Percentiles rank a stretch among this genome's conserved stretches.
Conservation (phyloP, 2,797 vertebrate genomes). For the Naso thynnoides region DNA sequence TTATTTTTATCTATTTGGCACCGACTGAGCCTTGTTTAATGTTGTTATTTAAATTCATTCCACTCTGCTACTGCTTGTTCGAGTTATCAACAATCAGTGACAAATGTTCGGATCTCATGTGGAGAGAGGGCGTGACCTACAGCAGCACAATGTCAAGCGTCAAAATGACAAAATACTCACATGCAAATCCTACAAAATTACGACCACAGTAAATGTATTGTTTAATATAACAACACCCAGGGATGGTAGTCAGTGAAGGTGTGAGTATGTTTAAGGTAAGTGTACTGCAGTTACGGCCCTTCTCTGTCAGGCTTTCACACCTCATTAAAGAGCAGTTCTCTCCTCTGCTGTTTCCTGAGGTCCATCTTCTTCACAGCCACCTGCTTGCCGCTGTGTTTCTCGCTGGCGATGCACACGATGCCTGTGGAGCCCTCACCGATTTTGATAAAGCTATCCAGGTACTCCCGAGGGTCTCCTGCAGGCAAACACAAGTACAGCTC, state of each 20-base stretch:
- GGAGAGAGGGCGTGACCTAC: neutral
- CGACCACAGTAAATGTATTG: neutral
- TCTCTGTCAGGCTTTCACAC: slow-evolving; percentile 69
- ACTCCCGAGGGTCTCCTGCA: slow-evolving; percentile 93
- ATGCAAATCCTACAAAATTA: neutral
- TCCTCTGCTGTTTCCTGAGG: slow-evolving; percentile 95
- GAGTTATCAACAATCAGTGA: slow-evolving; percentile 23
- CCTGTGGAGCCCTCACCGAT: slow-evolving; percentile 98
- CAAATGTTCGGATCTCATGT: slow-evolving; percentile 11
- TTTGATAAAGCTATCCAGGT: slow-evolving; percentile 98
- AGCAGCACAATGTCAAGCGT: neutral
- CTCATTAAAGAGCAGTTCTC: slow-evolving; percentile 99
- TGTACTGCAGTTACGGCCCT: neutral
- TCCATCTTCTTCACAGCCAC: slow-evolving; percentile 99
- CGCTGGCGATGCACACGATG: slow-evolving; percentile 97
- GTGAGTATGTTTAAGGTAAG: neutral
- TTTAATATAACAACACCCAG: neutral
- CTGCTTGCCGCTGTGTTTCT: slow-evolving; percentile 98
- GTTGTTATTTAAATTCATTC: slow-evolving; percentile 24
- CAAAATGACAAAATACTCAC: slow-evolving; percentile 5
- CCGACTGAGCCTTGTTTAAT: slow-evolving; percentile 37
- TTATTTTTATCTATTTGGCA: slow-evolving; percentile 21
- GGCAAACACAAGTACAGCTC: neutral
- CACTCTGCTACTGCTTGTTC: slow-evolving; percentile 26
- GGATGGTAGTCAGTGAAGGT: neutral